Conservation (phyloP, 2,113 vertebrate genomes). For the Clupea harengus region DNA sequence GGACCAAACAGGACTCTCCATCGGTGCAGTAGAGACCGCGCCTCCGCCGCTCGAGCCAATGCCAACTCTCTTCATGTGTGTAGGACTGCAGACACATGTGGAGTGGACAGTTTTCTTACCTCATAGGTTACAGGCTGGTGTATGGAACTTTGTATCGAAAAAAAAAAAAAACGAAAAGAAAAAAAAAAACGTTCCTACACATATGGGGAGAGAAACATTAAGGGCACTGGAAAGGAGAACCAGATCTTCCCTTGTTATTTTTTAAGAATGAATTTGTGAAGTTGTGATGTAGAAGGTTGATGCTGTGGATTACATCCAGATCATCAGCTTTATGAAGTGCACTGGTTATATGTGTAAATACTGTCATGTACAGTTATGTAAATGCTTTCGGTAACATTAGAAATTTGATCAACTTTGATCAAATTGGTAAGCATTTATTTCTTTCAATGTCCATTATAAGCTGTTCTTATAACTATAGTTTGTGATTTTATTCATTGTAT, state of each 20-base stretch:
- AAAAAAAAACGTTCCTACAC: neutral
- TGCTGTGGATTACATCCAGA: neutral
- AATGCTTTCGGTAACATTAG: neutral
- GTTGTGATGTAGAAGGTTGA: neutral
- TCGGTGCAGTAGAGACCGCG: neutral
- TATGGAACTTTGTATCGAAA: neutral
- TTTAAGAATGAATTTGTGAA: constrained; percentile 6
- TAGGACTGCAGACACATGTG: neutral
- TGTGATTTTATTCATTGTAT: constrained; percentile 6
- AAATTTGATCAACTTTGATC: neutral
- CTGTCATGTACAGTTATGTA: neutral
- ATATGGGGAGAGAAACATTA: neutral
- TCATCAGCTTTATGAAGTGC: neutral
- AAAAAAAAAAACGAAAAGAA: neutral
- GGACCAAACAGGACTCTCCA: neutral
- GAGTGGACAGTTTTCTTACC: constrained; percentile 1
- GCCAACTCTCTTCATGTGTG: neutral
- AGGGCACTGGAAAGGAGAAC: neutral
- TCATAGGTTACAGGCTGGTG: neutral
- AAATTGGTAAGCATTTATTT: constrained; percentile 1
- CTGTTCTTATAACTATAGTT: neutral
- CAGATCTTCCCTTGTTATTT: neutral
- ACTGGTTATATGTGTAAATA: neutral
- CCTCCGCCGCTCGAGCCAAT: neutral
- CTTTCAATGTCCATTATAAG: neutral